phyloP scores from a whole-genome alignment of 2,797 vertebrate genomes.

The Myripristis murdjan region DNA sequence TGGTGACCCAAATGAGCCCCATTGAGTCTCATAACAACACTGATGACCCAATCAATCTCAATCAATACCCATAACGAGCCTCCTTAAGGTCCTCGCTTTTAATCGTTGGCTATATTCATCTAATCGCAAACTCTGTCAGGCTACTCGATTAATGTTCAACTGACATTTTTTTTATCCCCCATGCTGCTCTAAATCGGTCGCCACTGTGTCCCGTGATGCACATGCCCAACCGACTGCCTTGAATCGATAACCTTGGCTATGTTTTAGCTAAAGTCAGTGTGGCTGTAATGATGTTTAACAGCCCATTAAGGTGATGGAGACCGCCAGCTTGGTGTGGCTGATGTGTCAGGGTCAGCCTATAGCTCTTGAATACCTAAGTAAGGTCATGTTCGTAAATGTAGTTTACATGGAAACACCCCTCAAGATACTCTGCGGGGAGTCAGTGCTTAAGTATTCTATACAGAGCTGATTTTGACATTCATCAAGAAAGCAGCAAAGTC shows the following conservation, averaged over 20 bases:
- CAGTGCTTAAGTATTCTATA: neutral
- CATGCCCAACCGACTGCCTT: slow-evolving; percentile 36
- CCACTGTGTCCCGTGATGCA: slow-evolving; percentile 42
- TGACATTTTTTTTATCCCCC: neutral
- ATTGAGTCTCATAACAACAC: slow-evolving; percentile 48
- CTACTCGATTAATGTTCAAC: slow-evolving; percentile 42
- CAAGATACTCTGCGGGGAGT: neutral
- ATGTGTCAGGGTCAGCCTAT: slow-evolving; percentile 49
- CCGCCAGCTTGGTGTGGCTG: slow-evolving; percentile 34
- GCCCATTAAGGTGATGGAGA: slow-evolving; percentile 78
- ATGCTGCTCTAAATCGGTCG: slow-evolving; percentile 44
- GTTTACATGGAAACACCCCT: neutral
- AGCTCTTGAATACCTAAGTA: slow-evolving; percentile 25
- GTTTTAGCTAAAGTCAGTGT: slow-evolving; percentile 69
- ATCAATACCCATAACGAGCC: slow-evolving; percentile 66
- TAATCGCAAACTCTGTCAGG: slow-evolving; percentile 26
- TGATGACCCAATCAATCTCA: slow-evolving; percentile 68
- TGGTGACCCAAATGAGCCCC: slow-evolving; percentile 47
- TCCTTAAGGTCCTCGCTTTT: slow-evolving; percentile 38
- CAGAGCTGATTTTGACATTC: no score
- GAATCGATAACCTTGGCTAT: slow-evolving; percentile 70
- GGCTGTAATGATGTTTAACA: slow-evolving; percentile 71
- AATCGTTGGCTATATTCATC: slow-evolving; percentile 37
- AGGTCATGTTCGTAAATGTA: slow-evolving; percentile 30
- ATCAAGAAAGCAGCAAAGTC: no score